Conservation (phyloP, 2,888 invertebrate genomes). For the Tiliacea aurago region DNA sequence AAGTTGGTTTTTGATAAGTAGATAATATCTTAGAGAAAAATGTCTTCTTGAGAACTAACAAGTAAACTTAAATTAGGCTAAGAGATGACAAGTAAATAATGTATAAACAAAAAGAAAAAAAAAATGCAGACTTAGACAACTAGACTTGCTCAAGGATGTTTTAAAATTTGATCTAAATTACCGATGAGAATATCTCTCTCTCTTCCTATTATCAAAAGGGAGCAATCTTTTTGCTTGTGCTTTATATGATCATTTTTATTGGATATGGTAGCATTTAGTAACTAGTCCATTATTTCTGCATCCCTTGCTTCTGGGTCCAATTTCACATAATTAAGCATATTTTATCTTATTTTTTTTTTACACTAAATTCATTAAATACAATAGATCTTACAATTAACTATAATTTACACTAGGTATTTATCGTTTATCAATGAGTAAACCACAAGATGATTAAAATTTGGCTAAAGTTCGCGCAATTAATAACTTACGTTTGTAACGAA, state of each 20-base stretch:
- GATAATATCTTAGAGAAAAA: background rate
- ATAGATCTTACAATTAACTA: too few species aligned
- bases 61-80: background rate
- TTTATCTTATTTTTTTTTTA: too few species aligned
- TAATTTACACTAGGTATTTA: too few species aligned
- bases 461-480: background rate
- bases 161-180: background rate
- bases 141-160: background rate
- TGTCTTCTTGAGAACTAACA: background rate
- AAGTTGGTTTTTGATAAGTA: constrained; percentile 6
- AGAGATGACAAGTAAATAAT: background rate
- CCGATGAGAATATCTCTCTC: background rate
- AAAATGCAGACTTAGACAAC: too few species aligned
- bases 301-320: background rate
- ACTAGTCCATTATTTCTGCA: too few species aligned
- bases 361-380: too few species aligned
- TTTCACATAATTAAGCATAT: background rate
- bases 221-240: background rate
- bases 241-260: background rate
- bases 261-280: background rate
- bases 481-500: too few species aligned
- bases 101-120: background rate
- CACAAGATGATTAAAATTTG: too few species aligned
- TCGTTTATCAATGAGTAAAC: background rate
- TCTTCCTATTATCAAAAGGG: background rate